These are phyloP conservation scores for Passerculus sandwichensis DNA, from an alignment of 2,797 vertebrate genomes.

Conservation along the genomic window DNA sequence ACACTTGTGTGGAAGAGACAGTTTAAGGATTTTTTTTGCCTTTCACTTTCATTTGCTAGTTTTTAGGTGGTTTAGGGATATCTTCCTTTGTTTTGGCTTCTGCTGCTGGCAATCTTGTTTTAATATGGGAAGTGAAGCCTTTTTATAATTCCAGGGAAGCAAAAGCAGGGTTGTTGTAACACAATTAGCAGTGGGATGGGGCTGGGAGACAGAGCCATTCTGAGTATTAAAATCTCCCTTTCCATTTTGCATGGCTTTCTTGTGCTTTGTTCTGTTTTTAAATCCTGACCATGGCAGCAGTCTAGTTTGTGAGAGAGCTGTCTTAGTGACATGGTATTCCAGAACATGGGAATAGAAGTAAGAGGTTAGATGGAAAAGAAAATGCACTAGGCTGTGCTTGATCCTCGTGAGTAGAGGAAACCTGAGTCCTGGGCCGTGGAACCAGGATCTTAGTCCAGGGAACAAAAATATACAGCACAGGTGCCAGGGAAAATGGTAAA, in stretches of 20 bases:
- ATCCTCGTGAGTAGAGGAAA: not conserved
- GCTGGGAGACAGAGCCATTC: not conserved
- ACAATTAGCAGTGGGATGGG: not conserved
- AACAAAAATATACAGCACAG: accelerated
- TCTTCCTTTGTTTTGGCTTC: not conserved
- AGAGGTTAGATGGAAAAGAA: not conserved
- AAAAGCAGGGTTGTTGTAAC: not conserved
- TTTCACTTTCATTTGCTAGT: not conserved
- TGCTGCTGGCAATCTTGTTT: not conserved
- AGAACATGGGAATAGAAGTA: not conserved
- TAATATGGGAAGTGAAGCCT: not conserved
- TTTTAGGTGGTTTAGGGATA: not conserved
- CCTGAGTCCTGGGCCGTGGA: not conserved
- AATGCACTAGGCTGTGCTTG: not conserved
- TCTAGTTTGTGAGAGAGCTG: not conserved
- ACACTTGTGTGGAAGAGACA: not conserved
- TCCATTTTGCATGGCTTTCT: not conserved
- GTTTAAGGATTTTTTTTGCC: not conserved
- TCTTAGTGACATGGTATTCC: not conserved
- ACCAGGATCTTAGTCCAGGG: not conserved
- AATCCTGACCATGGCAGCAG: not conserved
- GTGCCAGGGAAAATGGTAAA: not conserved
- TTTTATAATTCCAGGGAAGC: not conserved
- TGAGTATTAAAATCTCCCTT: not conserved
- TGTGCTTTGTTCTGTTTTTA: not conserved